phyloP scores from a whole-genome alignment of 2,113 vertebrate genomes.

The Anolis sagrei region DNA sequence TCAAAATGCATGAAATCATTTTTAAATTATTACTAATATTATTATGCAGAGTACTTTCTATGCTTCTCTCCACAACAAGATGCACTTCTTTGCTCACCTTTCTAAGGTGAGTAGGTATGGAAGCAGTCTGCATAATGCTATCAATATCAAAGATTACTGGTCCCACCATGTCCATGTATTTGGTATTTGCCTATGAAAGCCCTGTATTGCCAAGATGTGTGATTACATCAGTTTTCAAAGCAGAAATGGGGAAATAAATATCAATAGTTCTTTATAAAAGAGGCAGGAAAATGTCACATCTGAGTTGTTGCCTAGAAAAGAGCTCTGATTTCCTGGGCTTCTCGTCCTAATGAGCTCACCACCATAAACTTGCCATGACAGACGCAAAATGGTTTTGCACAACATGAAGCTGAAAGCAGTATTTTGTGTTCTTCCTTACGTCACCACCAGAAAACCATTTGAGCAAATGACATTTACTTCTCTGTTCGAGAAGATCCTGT shows the following conservation, averaged over 20 bases:
- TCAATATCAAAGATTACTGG: not conserved
- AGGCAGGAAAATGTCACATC: not conserved
- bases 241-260: not conserved
- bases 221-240: not conserved
- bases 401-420: not conserved
- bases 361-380: not conserved
- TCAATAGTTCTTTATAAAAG: not conserved
- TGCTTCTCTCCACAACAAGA: not conserved
- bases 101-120: not conserved
- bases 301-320: not conserved
- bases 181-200: not conserved
- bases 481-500: no score
- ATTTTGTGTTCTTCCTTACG: no score
- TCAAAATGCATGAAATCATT: no score
- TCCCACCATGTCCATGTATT: not conserved
- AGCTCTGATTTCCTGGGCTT: not conserved
- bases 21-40: not conserved
- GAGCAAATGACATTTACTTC: no score
- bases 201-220: not conserved
- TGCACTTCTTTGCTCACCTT: not conserved
- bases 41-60: not conserved
- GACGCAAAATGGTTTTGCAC: not conserved
- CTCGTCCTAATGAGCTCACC: not conserved
- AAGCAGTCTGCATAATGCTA: not conserved
- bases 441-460: no score